These are phyloP conservation scores for Phlogophora meticulosa DNA, from an alignment of 2,888 invertebrate genomes.

Conservation along the genomic window DNA sequence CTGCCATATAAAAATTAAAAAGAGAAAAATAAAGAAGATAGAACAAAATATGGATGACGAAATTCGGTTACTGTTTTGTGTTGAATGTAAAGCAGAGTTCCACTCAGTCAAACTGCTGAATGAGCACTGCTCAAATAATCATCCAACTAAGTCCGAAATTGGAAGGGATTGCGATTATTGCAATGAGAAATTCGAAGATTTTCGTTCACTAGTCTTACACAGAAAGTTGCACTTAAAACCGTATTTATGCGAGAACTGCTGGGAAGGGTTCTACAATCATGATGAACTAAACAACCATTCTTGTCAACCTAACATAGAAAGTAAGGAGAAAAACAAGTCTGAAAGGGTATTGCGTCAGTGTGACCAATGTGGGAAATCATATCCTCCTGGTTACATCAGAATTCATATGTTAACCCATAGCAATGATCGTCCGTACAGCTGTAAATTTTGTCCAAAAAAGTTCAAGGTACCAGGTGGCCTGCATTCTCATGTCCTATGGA, in stretches of 20 bases:
- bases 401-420: conserved; percentile 88
- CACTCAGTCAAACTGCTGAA: conserved; percentile 74
- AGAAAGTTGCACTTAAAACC: conserved; percentile 86
- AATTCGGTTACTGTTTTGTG: conserved; percentile 78
- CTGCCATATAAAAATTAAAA: conserved; percentile 64
- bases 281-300: conserved; percentile 77
- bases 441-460: conserved; percentile 87
- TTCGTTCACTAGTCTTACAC: conserved; percentile 83
- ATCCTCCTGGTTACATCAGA: conserved; percentile 86
- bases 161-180: conserved; percentile 88
- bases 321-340: conserved; percentile 76
- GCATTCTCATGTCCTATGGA: conserved; percentile 87
- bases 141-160: conserved; percentile 77
- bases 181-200: conserved; percentile 87
- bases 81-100: conserved; percentile 85
- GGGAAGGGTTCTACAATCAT: conserved; percentile 83
- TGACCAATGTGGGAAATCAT: conserved; percentile 89
- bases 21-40: conserved; percentile 63
- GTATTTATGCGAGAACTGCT: conserved; percentile 86
- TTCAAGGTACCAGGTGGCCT: conserved; percentile 88
- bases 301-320: conserved; percentile 78
- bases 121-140: conserved; percentile 82
- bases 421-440: conserved; percentile 82
- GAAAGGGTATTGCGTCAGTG: conserved; percentile 82
- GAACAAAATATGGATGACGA: conserved; percentile 66